phyloP scores from a whole-genome alignment of 2,113 vertebrate genomes.

The Ivindomyrus marchei region DNA sequence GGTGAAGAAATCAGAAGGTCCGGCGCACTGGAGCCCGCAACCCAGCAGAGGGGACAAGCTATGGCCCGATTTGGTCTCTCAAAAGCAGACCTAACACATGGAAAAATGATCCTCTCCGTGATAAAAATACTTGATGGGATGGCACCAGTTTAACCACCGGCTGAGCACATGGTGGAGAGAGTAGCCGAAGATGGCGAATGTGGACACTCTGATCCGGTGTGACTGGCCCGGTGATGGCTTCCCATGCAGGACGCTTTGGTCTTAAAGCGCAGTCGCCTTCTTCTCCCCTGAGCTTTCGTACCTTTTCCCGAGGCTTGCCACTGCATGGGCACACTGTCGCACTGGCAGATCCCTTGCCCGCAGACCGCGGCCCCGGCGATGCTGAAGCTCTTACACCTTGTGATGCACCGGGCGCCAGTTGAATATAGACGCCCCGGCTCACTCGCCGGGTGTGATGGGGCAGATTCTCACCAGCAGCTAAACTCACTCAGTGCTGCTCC shows the following conservation, averaged over 20 bases:
- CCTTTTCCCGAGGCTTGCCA: not conserved
- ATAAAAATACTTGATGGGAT: constrained; percentile 33
- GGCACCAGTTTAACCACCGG: not conserved
- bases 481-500: not conserved
- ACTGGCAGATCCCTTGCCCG: not conserved
- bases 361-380: not conserved
- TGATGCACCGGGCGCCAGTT: not conserved
- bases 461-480: not conserved
- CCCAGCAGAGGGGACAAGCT: constrained; percentile 19
- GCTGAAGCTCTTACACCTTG: not conserved
- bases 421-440: not conserved
- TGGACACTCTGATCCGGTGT: not conserved
- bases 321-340: not conserved
- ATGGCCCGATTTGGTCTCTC: constrained; percentile 39
- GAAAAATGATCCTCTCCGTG: constrained; percentile 23
- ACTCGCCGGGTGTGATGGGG: not conserved
- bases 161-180: not conserved
- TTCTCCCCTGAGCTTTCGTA: not conserved
- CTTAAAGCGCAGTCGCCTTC: not conserved
- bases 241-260: not conserved
- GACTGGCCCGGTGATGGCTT: not conserved
- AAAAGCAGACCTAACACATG: constrained; percentile 31
- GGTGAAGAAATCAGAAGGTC: not conserved
- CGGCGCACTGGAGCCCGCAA: not conserved
- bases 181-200: not conserved